A percentile compares a stretch with the other conserved stretches of the same genome.
These are phyloP conservation scores for Cheumatopsyche charites DNA, from an alignment of 1,140 invertebrate genomes.

Conservation along the genomic window DNA sequence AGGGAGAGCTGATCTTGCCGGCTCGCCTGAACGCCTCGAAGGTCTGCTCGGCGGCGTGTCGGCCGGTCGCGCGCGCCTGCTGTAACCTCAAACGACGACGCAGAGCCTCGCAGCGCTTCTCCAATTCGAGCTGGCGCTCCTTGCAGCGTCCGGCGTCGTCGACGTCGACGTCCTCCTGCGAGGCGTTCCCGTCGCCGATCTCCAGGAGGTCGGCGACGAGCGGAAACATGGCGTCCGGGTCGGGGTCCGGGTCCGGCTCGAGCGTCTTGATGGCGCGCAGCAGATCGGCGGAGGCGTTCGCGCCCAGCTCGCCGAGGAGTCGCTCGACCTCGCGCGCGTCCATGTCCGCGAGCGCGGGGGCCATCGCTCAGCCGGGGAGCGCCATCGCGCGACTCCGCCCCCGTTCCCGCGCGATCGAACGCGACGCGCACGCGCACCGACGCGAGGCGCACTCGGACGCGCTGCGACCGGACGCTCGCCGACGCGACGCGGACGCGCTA, in stretches of 20 bases:
- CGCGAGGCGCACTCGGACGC: conserved; percentile 14
- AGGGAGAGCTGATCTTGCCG: conserved; percentile 62
- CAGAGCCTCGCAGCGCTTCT: conserved; percentile 72
- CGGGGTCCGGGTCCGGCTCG: conserved; percentile 58
- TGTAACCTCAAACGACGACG: conserved; percentile 75
- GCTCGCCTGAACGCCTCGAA: conserved; percentile 74
- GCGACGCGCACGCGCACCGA: conserved; percentile 24
- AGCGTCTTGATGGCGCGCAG: conserved; percentile 72
- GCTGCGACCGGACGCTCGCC: background rate
- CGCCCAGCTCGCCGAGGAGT: conserved; percentile 64
- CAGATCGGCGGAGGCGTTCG: conserved; percentile 65
- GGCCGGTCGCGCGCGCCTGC: conserved; percentile 73
- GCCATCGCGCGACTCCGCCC: background rate
- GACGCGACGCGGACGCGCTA: background rate
- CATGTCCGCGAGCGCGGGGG: conserved; percentile 63
- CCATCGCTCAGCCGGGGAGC: conserved; percentile 57
- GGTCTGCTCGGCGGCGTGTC: conserved; percentile 77
- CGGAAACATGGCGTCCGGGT: conserved; percentile 65
- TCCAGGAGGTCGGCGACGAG: conserved; percentile 62
- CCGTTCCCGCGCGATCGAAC: conserved; percentile 14
- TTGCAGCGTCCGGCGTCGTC: conserved; percentile 52
- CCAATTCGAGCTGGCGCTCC: conserved; percentile 67
- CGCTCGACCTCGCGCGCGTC: conserved; percentile 64
- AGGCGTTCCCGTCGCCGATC: conserved; percentile 52
- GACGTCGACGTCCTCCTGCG: conserved; percentile 53